Evolutionary conservation across 1,140 invertebrate species (phyloP), one percentile per base, ranked within the genome.

Genomic region (Drosophila sucinea): DNA sequence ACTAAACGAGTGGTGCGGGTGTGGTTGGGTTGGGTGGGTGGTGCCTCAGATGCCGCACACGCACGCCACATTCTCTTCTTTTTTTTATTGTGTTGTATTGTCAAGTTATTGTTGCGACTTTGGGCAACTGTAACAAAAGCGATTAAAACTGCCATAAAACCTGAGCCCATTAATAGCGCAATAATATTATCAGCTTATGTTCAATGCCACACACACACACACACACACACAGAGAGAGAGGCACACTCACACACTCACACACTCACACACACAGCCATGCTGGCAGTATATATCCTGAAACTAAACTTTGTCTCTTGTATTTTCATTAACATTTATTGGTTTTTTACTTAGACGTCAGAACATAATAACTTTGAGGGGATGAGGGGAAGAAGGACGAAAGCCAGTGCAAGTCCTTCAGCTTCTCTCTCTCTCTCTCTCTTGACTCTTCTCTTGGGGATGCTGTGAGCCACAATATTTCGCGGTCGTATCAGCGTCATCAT

Each of bases 251-350:
- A 17, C 60, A 57, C 64, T 67, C 51, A 44, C 60, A 32, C 60
- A 57, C 64, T n/a, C 62, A 73, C 60, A 57, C 64, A 72, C 51
- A 44, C 60, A 32, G 54, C 27, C 44, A 11, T 27, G 4, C 6
- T 3, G 27, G 27, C 23, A n/a, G 7, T 65, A 60, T 33, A 29
- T 32, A 29, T 32, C 41, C 8, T 41, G 51, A 56, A 79, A 83
- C 83, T 80, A 80, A 89, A 90, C 85, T 85, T 90, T 85, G 85
- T 89, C 85, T 89, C 73, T 89, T 89, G 74, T 84, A 89, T 89
- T 89, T 87, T 89, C 85, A 89, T 89, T 89, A 89, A 89, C 85
- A 89, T 90, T 89, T 89, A 89, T 89, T 89, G 85, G 85, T 90
- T 86, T 90, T 89, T 81, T 90, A 89, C 85, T 89, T 85, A 85